phyloP scores from a whole-genome alignment of 1,140 invertebrate genomes.

The Bombus vancouverensis region DNA sequence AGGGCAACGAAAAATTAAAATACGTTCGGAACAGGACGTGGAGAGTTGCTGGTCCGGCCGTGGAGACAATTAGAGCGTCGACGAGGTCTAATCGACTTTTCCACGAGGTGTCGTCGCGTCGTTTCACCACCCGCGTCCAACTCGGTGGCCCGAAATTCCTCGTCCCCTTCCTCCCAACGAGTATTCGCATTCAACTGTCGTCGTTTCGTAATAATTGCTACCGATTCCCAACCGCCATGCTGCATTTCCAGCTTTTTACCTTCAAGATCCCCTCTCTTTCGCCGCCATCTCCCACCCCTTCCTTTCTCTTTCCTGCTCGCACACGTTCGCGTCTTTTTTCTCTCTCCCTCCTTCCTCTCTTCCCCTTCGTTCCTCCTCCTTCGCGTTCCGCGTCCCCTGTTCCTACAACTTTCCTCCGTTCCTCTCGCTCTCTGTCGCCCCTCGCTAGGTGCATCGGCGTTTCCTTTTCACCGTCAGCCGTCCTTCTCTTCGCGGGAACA shows the following conservation, averaged over 20 bases:
- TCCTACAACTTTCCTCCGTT: neutral
- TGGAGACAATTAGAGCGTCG: slow-evolving; percentile 16
- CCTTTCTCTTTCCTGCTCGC: slow-evolving; percentile 26
- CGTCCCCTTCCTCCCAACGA: neutral
- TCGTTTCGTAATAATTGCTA: slow-evolving; percentile 80
- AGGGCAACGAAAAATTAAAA: neutral
- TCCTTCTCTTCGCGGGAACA: slow-evolving; percentile 48
- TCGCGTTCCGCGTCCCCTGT: slow-evolving; percentile 1
- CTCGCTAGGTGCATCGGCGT: slow-evolving; percentile 11
- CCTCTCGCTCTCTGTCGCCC: slow-evolving; percentile 15
- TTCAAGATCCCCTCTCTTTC: slow-evolving; percentile 57
- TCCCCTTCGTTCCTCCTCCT: neutral
- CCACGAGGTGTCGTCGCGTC: slow-evolving; percentile 27
- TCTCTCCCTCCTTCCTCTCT: neutral
- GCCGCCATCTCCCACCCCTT: slow-evolving; percentile 13
- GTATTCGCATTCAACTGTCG: slow-evolving; percentile 74
- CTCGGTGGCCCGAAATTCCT: slow-evolving; percentile 51
- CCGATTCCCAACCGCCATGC: slow-evolving; percentile 79
- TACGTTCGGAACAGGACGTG: neutral
- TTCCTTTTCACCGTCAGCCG: slow-evolving; percentile 42
- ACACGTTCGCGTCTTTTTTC: slow-evolving; percentile 5
- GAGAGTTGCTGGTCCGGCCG: neutral
- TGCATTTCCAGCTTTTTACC: slow-evolving; percentile 81
- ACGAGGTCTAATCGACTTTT: slow-evolving; percentile 45
- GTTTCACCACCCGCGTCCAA: slow-evolving; percentile 51